Conservation (phyloP, 2,888 invertebrate species). For the Drosophila robusta region DNA sequence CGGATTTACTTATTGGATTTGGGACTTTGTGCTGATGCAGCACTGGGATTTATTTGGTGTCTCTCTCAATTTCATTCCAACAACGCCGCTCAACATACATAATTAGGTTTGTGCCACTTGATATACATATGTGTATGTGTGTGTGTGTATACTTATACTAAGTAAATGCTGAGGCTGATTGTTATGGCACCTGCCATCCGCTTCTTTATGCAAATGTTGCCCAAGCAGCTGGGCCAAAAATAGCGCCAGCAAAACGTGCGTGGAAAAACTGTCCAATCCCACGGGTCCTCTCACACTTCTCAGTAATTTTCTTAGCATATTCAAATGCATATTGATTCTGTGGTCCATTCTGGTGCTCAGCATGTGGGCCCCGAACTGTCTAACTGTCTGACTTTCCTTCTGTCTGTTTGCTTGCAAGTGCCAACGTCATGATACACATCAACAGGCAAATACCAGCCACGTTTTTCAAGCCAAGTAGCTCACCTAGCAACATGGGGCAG, state of each 20-base stretch:
- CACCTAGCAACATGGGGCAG: conserved; percentile 47
- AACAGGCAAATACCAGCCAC: conserved; percentile 51
- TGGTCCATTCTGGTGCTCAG: conserved; percentile 48
- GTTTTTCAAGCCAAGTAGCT: conserved; percentile 22
- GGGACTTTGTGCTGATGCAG: conserved; percentile 78
- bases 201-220: conserved; percentile 66
- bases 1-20: conserved; percentile 78
- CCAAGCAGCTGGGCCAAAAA: conserved; percentile 14
- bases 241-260: conserved; percentile 58
- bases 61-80: conserved; percentile 34
- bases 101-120: conserved; percentile 69
- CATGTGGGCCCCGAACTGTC: conserved; percentile 6
- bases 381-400: conserved; percentile 1
- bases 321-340: conserved; percentile 80
- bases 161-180: conserved; percentile 19
- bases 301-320: conserved; percentile 50
- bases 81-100: conserved; percentile 38
- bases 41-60: conserved; percentile 65
- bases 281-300: conserved; percentile 10
- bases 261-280: conserved; percentile 37
- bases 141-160: conserved; percentile 6
- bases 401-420: conserved; percentile 65
- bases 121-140: conserved; percentile 21
- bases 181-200: conserved; percentile 57
- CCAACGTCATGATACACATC: conserved; percentile 76